Evolutionary conservation across 2,113 vertebrate genomes (phyloP).

Genomic region (Bostrychus sinensis): DNA sequence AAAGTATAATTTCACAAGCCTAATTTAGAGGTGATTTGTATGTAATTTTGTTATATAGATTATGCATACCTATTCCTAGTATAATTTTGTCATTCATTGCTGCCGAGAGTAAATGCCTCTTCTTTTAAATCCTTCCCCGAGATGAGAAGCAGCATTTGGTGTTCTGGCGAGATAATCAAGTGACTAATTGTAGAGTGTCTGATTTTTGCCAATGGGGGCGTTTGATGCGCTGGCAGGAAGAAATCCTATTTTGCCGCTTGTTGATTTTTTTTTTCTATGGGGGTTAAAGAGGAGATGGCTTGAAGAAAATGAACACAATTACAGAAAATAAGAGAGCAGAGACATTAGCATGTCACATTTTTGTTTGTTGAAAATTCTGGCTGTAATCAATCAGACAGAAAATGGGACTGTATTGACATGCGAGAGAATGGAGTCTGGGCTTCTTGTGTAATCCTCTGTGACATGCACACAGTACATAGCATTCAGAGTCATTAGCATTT

Average conservation of each 20-base stretch:
- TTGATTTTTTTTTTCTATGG: conserved; percentile 34
- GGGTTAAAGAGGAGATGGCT: conserved; percentile 50
- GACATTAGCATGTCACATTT: conserved; percentile 25
- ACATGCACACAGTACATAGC: conserved; percentile 4
- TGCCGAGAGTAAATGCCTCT: conserved; percentile 29
- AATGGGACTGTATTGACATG: conserved; percentile 54
- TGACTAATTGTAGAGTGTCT: conserved; percentile 63
- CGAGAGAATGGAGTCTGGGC: conserved; percentile 33
- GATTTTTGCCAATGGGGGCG: conserved; percentile 58
- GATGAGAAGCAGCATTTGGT: conserved; percentile 51
- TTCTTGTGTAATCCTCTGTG: conserved; percentile 43
- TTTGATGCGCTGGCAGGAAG: conserved; percentile 46
- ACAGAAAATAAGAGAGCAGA: conserved; percentile 35
- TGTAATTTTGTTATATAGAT: conserved; percentile 2
- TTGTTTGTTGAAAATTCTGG: conserved; percentile 40
- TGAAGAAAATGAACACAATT: conserved; percentile 48
- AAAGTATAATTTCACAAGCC: not conserved
- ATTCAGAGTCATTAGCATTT: conserved; percentile 1
- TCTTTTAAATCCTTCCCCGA: conserved; percentile 20
- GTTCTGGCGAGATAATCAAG: conserved; percentile 67
- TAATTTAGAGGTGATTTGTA: not conserved
- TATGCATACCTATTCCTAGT: conserved; percentile 5
- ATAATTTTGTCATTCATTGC: conserved; percentile 15
- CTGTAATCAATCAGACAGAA: conserved; percentile 47
- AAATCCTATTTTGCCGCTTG: conserved; percentile 45